phyloP scores from a whole-genome alignment of 2,113 vertebrate species.

The Diglossa brunneiventris region DNA sequence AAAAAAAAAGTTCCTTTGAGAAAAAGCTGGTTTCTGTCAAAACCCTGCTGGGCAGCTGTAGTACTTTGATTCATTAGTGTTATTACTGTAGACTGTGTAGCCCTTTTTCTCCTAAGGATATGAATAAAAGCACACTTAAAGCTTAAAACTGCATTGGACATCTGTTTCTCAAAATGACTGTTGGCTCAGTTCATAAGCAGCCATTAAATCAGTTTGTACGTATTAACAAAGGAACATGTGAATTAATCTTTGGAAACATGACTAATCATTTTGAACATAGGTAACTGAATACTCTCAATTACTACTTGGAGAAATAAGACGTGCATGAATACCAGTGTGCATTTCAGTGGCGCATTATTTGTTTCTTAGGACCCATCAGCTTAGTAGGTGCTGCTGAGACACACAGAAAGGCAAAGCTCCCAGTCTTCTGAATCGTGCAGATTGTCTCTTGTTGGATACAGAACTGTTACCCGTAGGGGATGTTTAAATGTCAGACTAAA shows the following conservation, averaged over 20 bases:
- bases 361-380: background rate
- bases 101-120: constrained; percentile 53
- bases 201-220: constrained; percentile 4
- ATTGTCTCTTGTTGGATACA: background rate
- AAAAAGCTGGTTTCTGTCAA: constrained; percentile 63
- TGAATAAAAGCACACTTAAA: constrained; percentile 54
- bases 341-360: background rate
- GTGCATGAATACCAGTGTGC: background rate
- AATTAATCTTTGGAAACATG: constrained; percentile 51
- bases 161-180: constrained; percentile 50
- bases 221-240: constrained; percentile 43
- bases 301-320: background rate
- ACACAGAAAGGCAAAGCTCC: background rate
- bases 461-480: background rate
- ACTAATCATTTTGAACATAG: constrained; percentile 24
- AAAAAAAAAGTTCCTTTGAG: constrained; percentile 37
- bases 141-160: constrained; percentile 28
- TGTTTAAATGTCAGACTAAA: background rate
- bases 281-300: constrained; percentile 42
- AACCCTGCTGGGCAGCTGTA: constrained; percentile 57
- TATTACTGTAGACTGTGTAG: constrained; percentile 50
- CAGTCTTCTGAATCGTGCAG: background rate
- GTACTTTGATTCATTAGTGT: constrained; percentile 48
- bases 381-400: background rate
- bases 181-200: constrained; percentile 48